Base-by-base conservation (phyloP, 2,113 vertebrate genomes). In the Dasyurus viverrinus region DNA sequence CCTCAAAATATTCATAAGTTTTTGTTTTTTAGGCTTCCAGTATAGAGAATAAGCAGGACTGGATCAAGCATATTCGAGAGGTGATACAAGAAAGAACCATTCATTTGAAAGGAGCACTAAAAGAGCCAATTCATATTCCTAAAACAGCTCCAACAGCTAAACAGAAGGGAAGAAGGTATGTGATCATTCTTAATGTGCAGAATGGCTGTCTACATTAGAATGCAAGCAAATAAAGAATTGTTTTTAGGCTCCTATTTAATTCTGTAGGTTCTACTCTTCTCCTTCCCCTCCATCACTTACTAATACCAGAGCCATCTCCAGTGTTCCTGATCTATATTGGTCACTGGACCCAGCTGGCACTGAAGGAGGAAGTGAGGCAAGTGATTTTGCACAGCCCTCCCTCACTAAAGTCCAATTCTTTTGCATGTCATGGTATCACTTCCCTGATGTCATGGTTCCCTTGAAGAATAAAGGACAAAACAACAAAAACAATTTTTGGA, bases 41-140 rank as follows among this genome's bases (percentile, higher is more conserved):
- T 98, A 99, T 99, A 91, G 99, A 99, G 97, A 99, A 99, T 98
- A 99, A 99, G 98, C 99, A 99, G 98, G 99, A 99, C 98, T 99
- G 99, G 99, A 99, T 99, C 98, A 99, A 99, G 97, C 99, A 99
- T 98, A 99, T 99, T 98, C 98, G 99, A 54, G 99, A 99, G 97
- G 99, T 99, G 91, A 99, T 99, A 94, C 99, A 99, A 98, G 99
- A 99, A 97, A 99, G 99, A 94, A 99, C 99, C 11, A 99, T 99
- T 96, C 99, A 99, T 98, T 98, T 99, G 97, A 99, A 99, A 97
- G 99, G 99, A 60, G 99, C 99, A 19, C 98, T 99, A 92, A 99
- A 99, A 97, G 99, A 99, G 97, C 99, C 99, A 52, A 99, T 99
- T 95, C 99, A 99, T 96, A 99, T 99, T 93, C 99, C 99, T 55